These are phyloP conservation scores for Nilaparvata lugens DNA, from an alignment of 1,140 invertebrate species.

Conservation along the genomic window DNA sequence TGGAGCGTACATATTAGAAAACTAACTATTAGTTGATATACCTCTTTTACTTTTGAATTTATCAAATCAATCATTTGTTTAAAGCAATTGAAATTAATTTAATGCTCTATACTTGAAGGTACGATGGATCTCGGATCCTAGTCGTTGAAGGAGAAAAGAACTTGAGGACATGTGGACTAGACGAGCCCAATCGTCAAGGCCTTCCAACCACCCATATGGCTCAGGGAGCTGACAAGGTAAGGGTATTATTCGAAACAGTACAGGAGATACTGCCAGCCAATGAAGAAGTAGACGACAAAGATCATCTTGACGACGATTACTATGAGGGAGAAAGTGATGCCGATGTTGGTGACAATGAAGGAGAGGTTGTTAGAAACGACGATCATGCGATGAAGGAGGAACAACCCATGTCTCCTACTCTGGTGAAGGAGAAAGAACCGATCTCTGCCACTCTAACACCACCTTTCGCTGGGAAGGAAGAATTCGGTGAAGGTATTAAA, in stretches of 20 bases:
- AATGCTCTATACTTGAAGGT: conserved; percentile 32
- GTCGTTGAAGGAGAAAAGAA: conserved; percentile 67
- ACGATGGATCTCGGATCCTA: conserved; percentile 61
- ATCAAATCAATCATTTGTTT: too few relatives aligned
- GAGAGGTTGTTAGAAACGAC: too few relatives aligned
- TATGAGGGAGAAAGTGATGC: conserved; percentile 1
- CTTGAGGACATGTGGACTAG: conserved; percentile 61
- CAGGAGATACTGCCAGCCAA: conserved; percentile 13
- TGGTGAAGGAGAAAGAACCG: not conserved
- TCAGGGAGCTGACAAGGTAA: conserved; percentile 52
- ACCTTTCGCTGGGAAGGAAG: not conserved
- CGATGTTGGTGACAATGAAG: too few relatives aligned
- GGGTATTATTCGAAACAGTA: conserved; percentile 49
- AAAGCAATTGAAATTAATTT: too few relatives aligned
- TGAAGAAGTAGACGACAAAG: conserved; percentile 30
- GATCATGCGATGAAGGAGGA: too few relatives aligned
- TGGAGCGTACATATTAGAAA: too few relatives aligned
- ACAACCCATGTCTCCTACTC: too few relatives aligned
- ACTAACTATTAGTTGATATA: too few relatives aligned
- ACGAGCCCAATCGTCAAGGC: conserved; percentile 37
- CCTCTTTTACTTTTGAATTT: too few relatives aligned
- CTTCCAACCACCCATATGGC: conserved; percentile 33
- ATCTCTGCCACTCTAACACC: too few relatives aligned
- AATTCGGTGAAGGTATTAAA: conserved; percentile 16
- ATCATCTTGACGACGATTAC: conserved; percentile 33